Conservation (phyloP, 2,113 vertebrate genomes). For the Chaetops frenatus region DNA sequence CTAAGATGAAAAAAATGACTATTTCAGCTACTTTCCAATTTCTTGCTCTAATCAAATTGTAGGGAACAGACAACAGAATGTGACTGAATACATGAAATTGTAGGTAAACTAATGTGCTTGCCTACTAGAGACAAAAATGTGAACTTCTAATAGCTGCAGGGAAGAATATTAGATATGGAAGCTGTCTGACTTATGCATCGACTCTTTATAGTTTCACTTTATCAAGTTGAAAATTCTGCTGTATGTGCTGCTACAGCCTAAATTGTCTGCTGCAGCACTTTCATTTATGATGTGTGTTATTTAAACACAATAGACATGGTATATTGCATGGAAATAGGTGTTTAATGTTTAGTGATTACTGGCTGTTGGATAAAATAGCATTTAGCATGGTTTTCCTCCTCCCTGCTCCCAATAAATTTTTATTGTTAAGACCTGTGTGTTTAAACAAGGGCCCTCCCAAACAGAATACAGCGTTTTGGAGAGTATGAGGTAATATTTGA, state of each 20-base stretch:
- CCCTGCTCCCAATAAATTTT: not conserved
- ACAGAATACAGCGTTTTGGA: conserved; percentile 37
- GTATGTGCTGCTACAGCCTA: conserved; percentile 11
- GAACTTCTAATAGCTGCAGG: conserved; percentile 32
- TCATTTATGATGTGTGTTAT: conserved; percentile 45
- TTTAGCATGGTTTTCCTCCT: not conserved
- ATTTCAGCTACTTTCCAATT: conserved; percentile 49
- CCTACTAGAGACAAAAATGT: conserved; percentile 20
- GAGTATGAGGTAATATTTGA: conserved; percentile 36
- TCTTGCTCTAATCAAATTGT: conserved; percentile 22
- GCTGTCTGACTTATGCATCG: conserved; percentile 11
- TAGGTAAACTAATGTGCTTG: conserved; percentile 33
- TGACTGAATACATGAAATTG: conserved; percentile 27
- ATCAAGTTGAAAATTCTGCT: conserved; percentile 57
- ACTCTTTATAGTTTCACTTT: conserved; percentile 52
- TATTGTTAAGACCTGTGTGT: conserved; percentile 7
- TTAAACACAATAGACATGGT: conserved; percentile 53
- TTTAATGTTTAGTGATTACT: conserved; percentile 45
- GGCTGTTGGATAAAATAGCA: conserved; percentile 13
- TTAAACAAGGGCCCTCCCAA: not conserved
- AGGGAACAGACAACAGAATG: conserved; percentile 7
- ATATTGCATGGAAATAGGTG: conserved; percentile 32
- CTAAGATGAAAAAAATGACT: conserved; percentile 4
- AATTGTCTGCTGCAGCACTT: conserved; percentile 53
- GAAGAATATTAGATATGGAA: conserved; percentile 44